A percentile compares a stretch with the other conserved stretches of the same genome.
phyloP scores from a whole-genome alignment of 2,888 invertebrate species.

The Tethea ocularis region DNA sequence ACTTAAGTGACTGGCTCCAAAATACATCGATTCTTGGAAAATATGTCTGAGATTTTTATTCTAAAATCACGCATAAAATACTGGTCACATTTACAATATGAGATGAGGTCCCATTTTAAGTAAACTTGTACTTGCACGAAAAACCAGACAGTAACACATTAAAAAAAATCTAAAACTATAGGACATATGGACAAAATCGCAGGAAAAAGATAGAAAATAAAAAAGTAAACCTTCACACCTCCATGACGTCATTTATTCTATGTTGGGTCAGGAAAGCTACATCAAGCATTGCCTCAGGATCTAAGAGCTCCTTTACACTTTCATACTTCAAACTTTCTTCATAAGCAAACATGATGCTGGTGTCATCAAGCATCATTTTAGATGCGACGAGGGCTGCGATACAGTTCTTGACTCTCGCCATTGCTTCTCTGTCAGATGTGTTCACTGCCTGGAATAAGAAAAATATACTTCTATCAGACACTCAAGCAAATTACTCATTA shows the following conservation, averaged over 20 bases:
- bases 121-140: too few relatives aligned
- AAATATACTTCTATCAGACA: not conserved
- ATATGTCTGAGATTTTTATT: too few relatives aligned
- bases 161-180: too few relatives aligned
- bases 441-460: constrained; percentile 84
- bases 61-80: too few relatives aligned
- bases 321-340: constrained; percentile 94
- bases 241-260: constrained; percentile 81
- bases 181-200: too few relatives aligned
- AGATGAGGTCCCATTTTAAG: too few relatives aligned
- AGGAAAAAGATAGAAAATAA: not conserved
- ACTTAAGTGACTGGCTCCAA: too few relatives aligned
- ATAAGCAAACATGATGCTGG: constrained; percentile 95
- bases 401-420: constrained; percentile 95
- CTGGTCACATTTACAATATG: too few relatives aligned
- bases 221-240: constrained; percentile 39
- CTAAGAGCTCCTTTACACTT: constrained; percentile 88
- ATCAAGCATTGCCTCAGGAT: constrained; percentile 93
- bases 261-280: constrained; percentile 91
- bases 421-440: constrained; percentile 90
- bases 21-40: too few relatives aligned
- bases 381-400: constrained; percentile 93
- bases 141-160: too few relatives aligned
- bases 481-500: too few relatives aligned
- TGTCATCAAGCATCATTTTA: constrained; percentile 95